These are phyloP conservation scores for Drosophila algonquin DNA, from an alignment of 2,888 invertebrate species.

Conservation along the genomic window DNA sequence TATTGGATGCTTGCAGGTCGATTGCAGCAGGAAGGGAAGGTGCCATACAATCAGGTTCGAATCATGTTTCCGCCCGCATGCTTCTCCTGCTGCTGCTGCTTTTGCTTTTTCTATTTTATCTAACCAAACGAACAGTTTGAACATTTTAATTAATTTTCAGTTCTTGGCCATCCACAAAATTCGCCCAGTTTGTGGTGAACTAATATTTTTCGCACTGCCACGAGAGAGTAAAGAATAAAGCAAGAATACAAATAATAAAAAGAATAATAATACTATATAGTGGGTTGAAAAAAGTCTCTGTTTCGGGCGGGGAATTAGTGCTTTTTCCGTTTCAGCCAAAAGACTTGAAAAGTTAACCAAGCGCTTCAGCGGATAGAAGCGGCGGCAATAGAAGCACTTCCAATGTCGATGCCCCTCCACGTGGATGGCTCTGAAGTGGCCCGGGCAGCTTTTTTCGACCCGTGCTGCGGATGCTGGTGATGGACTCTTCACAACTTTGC, in stretches of 20 bases:
- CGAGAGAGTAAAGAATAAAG: conserved; percentile 2
- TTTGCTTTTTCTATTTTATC: conserved; percentile 14
- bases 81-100: conserved; percentile 4
- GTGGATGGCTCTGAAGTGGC: conserved; percentile 44
- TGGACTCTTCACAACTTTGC: conserved; percentile 8
- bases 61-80: conserved; percentile 24
- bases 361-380: conserved; percentile 31
- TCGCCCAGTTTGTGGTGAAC: conserved; percentile 8
- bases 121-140: conserved; percentile 44
- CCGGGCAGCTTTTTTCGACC: conserved; percentile 8
- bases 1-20: neutral
- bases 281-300: neutral
- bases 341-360: conserved; percentile 38
- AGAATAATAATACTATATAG: neutral
- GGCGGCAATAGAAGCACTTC: conserved; percentile 34
- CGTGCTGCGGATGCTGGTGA: neutral
- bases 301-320: conserved; percentile 3
- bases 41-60: conserved; percentile 6
- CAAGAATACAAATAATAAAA: neutral
- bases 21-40: conserved; percentile 10
- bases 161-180: conserved; percentile 45
- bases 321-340: conserved; percentile 1
- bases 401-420: conserved; percentile 38
- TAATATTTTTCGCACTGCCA: neutral
- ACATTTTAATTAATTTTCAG: conserved; percentile 65